Evolutionary conservation across 2,113 vertebrate species (phyloP), one percentile per base, ranked within the genome.

Genomic region (Melanerpes aurifrons): DNA sequence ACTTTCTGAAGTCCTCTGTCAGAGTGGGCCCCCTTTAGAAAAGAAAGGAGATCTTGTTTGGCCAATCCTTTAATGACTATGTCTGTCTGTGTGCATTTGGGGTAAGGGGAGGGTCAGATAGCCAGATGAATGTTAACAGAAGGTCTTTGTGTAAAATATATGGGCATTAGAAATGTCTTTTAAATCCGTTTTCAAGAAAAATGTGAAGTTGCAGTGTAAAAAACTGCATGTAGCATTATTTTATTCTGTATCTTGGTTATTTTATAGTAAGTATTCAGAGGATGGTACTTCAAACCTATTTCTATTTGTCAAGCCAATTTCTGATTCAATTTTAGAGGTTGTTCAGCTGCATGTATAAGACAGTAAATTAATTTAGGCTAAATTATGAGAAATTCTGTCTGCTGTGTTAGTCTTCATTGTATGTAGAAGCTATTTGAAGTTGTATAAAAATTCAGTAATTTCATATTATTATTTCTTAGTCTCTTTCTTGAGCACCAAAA

Each of bases 11-110:
- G 56, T 72, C 64, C 45, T 90, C 75, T 88, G 58, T 90, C 82
- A 63, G 70, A 76, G 82, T 35, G 45, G 79, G 79, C 58, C 80
- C 63, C 82, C 66, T 92, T 94, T 24, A 56, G 86, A 88, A 93
- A 92, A 95, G 90, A 96, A 96, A 95, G 66, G 79, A 74, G 50
- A 91, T 92, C 80, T 96, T 96, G 96, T 96, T 96, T 90, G 82
- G 56, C 59, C 86, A 94, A 1, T 90, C 66, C 67, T 95, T 95
- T 94, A 96, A 95, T 93, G n/a, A 92, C 82, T 91, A 8, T 68
- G 86, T 90, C 69, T 90, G 57, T 90, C 88, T 92, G 54, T 70
- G 20, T 78, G 87, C 89, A 73, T 82, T 69, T 28, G 16, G 54
- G 73, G 67, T 58, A 21, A 62, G 28, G 48, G 18, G 17, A 28